Evolutionary conservation across 2,113 vertebrate genomes (phyloP), one percentile per base, ranked within the genome.

Genomic region (Stomatorhinus ivindoensis): DNA sequence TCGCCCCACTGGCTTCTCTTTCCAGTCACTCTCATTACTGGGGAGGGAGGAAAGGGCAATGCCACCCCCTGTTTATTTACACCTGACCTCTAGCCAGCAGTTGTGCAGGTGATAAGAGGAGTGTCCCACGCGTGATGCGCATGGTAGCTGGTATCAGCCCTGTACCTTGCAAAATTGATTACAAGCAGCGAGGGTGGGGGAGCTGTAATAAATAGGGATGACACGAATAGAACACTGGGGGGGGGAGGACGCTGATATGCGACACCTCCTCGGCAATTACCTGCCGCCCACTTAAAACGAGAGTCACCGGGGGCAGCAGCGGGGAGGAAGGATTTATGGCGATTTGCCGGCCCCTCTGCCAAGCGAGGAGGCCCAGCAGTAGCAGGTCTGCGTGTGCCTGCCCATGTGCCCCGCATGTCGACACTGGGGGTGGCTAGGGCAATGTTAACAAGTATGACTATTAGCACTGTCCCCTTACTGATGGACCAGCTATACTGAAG

Each of bases 21-120:
- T 50, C 46, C 53, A 69, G 50, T 55, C 51, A 46, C 88, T 15
- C 19, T 80, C 31, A 58, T 84, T 76, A 51, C 19, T 44, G 85
- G 92, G 94, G 94, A 93, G 24, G 53, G 92, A 93, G 94, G 93
- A 27, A 92, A 92, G 93, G 95, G 96, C 97, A 97, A 97, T 96
- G 97, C 97, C 97, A 98, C 97, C 97, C 97, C 96, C 97, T 98
- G 98, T 99, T 98, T 99, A 98, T 99, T 97, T 98, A 96, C 96
- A 97, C 97, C 97, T 98, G 98, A 99, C 98, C 98, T 98, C 97
- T 98, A 97, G 96, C 97, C 96, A 95, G 95, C 97, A 97, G 98
- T 98, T 98, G 97, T 98, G 98, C 97, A 97, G 97, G 98, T 97
- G 97, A 98, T 99, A 99, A 99, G 98, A 97, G 97, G 94, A 94